Evolutionary conservation across 2,888 invertebrate species (phyloP).

Genomic region (Agriopis leucophaearia): DNA sequence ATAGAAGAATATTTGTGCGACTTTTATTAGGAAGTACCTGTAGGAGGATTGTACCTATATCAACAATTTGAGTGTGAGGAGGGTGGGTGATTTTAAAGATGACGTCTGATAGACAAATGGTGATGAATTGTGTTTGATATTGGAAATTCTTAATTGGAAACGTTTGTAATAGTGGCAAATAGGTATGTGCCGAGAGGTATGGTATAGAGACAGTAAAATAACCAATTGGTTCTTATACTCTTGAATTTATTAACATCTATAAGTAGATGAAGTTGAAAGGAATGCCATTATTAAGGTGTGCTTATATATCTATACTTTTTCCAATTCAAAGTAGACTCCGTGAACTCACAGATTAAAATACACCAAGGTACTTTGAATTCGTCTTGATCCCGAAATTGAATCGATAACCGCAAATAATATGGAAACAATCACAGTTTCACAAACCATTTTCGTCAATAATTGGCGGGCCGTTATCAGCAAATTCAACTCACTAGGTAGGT

Average conservation of each 20-base stretch:
- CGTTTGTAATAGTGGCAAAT: neutral
- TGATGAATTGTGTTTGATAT: neutral
- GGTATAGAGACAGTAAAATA: too few relatives aligned
- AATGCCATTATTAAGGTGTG: conserved; percentile 3
- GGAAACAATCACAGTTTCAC: too few relatives aligned
- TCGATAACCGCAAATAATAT: neutral
- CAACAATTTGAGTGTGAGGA: too few relatives aligned
- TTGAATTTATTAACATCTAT: conserved; percentile 4
- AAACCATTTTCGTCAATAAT: neutral
- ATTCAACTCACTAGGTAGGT: neutral
- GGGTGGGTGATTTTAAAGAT: neutral
- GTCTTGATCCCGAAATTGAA: neutral
- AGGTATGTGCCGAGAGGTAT: neutral
- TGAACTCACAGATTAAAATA: neutral
- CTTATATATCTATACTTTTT: too few relatives aligned
- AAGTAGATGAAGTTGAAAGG: conserved; percentile 7
- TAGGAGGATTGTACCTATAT: too few relatives aligned
- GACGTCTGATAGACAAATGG: neutral
- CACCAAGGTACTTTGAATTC: neutral
- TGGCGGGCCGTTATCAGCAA: neutral
- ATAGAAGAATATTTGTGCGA: too few relatives aligned
- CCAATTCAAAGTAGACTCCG: too few relatives aligned
- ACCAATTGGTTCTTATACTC: neutral
- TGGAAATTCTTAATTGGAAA: neutral
- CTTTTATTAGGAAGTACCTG: too few relatives aligned